Conservation (phyloP, 2,113 vertebrate species). For the Osmerus mordax region DNA sequence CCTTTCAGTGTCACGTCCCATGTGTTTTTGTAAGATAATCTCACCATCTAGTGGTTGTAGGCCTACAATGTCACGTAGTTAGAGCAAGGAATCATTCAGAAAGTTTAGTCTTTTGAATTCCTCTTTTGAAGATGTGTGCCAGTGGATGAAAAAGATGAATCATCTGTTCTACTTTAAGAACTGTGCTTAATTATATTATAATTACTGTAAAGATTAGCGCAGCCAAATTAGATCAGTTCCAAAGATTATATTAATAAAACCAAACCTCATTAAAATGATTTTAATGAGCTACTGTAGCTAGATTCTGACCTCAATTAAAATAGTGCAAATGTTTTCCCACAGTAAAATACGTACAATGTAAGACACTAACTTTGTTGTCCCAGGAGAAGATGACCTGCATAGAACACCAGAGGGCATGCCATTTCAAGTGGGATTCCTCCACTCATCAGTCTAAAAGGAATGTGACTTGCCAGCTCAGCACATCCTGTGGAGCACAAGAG, state of each 20-base stretch:
- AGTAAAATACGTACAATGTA: constrained; percentile 8
- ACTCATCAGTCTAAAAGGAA: neutral
- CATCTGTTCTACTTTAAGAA: too few species aligned
- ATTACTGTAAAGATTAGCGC: neutral
- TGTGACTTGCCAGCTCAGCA: neutral
- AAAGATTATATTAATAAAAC: neutral
- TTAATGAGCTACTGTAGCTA: neutral
- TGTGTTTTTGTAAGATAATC: too few species aligned
- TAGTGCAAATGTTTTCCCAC: neutral
- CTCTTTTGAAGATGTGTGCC: neutral
- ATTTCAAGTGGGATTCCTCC: neutral
- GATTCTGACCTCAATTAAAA: constrained; percentile 21
- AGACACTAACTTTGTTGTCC: neutral
- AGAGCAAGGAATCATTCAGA: too few species aligned
- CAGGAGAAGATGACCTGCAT: neutral
- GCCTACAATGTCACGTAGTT: too few species aligned
- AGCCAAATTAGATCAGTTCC: neutral
- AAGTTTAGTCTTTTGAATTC: too few species aligned
- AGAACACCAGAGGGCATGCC: constrained; percentile 37
- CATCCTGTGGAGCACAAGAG: neutral
- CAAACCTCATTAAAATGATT: neutral
- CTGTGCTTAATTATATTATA: too few species aligned
- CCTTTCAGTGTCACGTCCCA: too few species aligned
- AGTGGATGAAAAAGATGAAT: neutral
- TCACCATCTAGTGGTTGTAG: too few species aligned